Percentiles rank a stretch among this genome's conserved stretches.
Conservation (phyloP, 2,888 invertebrate species). For the Epistrophe eligans region DNA sequence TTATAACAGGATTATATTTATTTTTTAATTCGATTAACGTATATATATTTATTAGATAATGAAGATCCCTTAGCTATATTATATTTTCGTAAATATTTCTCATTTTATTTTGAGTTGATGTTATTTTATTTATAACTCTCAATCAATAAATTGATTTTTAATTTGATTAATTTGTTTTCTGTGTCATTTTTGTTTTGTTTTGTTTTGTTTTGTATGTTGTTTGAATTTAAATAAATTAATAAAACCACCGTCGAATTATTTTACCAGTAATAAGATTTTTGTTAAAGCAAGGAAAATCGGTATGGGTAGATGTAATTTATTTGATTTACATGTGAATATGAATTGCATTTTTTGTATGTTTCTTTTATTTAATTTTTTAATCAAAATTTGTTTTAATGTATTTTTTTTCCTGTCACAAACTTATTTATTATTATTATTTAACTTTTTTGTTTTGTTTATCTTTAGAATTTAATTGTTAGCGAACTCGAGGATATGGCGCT, state of each 20-base stretch:
- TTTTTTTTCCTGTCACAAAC: slow-evolving; percentile 46
- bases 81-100: not conserved
- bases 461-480: slow-evolving; percentile 78
- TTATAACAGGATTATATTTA: not conserved
- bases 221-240: slow-evolving; percentile 21
- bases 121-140: slow-evolving; percentile 8
- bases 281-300: slow-evolving; percentile 21
- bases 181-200: slow-evolving; percentile 34
- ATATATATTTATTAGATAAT: not conserved
- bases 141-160: slow-evolving; percentile 2
- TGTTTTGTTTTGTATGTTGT: slow-evolving; percentile 9
- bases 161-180: slow-evolving; percentile 7
- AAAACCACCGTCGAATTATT: slow-evolving; percentile 15
- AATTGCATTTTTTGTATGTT: slow-evolving; percentile 17
- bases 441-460: slow-evolving; percentile 45
- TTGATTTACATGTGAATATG: slow-evolving; percentile 49
- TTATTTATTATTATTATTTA: slow-evolving; percentile 47
- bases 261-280: slow-evolving; percentile 19
- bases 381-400: slow-evolving; percentile 35
- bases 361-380: slow-evolving; percentile 36
- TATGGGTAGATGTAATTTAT: not conserved
- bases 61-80: slow-evolving; percentile 21
- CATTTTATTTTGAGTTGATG: not conserved
- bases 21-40: not conserved
- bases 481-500: slow-evolving; percentile 83